Conservation (phyloP, 1,140 invertebrate species). For the Orchestia grillus region DNA sequence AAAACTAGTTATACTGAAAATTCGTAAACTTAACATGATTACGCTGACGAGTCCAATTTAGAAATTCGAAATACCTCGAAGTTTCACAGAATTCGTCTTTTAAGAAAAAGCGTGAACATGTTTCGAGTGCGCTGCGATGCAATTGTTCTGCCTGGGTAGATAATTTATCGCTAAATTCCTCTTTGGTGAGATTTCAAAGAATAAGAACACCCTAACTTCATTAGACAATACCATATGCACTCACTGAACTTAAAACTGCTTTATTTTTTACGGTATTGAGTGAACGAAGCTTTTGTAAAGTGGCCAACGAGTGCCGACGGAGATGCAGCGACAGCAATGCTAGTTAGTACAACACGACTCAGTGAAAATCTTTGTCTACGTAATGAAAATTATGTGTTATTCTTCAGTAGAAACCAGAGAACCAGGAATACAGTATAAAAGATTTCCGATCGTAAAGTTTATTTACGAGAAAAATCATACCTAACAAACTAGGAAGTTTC, state of each 20-base stretch:
- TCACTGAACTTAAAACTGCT: not conserved
- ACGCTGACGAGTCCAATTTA: not conserved
- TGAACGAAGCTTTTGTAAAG: not conserved
- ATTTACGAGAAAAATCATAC: too few species aligned
- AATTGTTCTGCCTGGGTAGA: not conserved
- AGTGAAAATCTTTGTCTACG: not conserved
- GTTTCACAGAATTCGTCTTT: not conserved
- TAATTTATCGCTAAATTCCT: not conserved
- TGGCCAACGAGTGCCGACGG: not conserved
- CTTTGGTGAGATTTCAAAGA: not conserved
- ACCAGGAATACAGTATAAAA: too few species aligned
- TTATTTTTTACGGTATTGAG: not conserved
- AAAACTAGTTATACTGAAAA: not conserved
- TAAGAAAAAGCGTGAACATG: not conserved
- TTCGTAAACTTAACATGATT: not conserved
- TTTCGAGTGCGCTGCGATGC: not conserved
- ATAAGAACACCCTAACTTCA: not conserved
- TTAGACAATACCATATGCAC: not conserved
- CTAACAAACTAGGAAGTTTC: too few species aligned
- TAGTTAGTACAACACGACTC: not conserved
- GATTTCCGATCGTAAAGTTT: too few species aligned
- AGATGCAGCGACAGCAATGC: too few species aligned
- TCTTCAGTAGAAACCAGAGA: too few species aligned
- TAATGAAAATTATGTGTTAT: not conserved
- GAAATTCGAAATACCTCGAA: not conserved